Conservation (phyloP, 2,888 invertebrate genomes). For the Panopea generosa region DNA sequence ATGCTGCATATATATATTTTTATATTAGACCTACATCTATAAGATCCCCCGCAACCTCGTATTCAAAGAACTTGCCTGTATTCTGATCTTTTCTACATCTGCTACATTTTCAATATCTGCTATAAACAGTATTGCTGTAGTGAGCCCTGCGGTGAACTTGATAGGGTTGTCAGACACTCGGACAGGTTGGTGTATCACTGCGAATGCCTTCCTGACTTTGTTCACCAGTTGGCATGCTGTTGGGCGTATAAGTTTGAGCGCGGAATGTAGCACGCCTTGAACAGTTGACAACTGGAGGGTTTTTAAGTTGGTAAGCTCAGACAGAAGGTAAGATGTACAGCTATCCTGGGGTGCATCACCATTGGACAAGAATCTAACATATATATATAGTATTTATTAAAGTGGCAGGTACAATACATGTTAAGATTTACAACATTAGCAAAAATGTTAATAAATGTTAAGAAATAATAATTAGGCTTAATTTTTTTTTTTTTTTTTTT, state of each 20-base stretch:
- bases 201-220: conserved; percentile 78
- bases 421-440: too few species aligned
- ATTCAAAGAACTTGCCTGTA: conserved; percentile 88
- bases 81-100: conserved; percentile 90
- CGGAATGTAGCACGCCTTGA: conserved; percentile 73
- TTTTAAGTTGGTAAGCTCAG: conserved; percentile 86
- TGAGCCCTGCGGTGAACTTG: conserved; percentile 96
- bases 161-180: conserved; percentile 92
- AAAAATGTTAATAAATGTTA: too few species aligned
- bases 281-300: conserved; percentile 74
- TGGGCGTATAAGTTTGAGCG: conserved; percentile 71
- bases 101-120: conserved; percentile 93
- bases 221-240: conserved; percentile 62
- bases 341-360: conserved; percentile 90
- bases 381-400: too few species aligned
- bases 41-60: too few species aligned
- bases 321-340: conserved; percentile 93
- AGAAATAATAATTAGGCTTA: too few species aligned
- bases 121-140: conserved; percentile 94
- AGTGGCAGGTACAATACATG: too few species aligned
- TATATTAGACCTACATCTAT: too few species aligned
- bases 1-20: too few species aligned
- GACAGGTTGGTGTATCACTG: conserved; percentile 92
- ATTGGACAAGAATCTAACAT: conserved; percentile 85
- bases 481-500: too few species aligned